Evolutionary conservation across 2,797 vertebrate species (phyloP), one percentile per base, ranked within the genome.

Genomic region (Rousettus madagascariensis): DNA sequence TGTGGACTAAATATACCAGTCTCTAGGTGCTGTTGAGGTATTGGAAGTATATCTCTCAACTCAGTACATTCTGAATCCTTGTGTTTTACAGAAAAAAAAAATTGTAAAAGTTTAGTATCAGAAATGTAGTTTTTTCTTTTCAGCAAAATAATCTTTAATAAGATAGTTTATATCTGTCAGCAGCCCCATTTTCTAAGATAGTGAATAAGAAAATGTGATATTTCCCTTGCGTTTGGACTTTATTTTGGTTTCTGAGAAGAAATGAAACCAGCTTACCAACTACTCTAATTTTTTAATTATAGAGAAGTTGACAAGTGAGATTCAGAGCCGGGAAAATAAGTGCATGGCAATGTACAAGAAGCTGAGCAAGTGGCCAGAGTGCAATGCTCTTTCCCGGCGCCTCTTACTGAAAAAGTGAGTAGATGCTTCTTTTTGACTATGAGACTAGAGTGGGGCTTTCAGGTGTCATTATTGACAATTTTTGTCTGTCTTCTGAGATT

Each of bases 251-350:
- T 86, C 87, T 91, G 87, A 63, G 78, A 36, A 85, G 65, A 91
- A 65, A 75, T 65, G 38, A 95, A 84, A 82, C 33, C 51, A 53
- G 78, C 61, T 96, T 78, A 97, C 22, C 82, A 93, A 78, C 57
- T 86, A 51, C 68, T 78, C 20, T 2, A 96, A 87, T 91, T 97
- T 94, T 95, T 95, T 86, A 57, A 66, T 97, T 97, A 59, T 98
- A 99, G 99, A 99, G 97, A 99, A 99, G 97, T 98, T 99, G 98
- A 99, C 99, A 69, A 99, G 99, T 38, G 99, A 99, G 97, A 99
- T 99, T 90, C 99, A 99, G 98, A 99, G 99, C 98, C 98, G 99
- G 46, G 99, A 99, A 97, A 99, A 98, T 97, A 99, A 99, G 96
- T 99, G 99, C 95, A 99, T 99, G 99, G 98, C 98, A 90, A 99